These are phyloP conservation scores for Protophormia terraenovae DNA, from an alignment of 2,888 invertebrate species.

Conservation along the genomic window DNA sequence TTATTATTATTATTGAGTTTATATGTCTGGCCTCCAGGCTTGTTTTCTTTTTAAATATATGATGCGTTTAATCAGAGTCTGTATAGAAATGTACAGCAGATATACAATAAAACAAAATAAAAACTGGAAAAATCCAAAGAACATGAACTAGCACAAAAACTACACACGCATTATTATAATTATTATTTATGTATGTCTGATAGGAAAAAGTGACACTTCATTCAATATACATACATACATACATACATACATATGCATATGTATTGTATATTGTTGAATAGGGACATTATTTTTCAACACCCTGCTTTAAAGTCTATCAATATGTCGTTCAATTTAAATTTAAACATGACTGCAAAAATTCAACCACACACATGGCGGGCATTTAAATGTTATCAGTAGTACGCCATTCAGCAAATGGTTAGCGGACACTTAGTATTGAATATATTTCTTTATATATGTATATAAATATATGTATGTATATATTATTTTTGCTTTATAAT, in stretches of 20 bases:
- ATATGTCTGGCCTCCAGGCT: conserved; percentile 65
- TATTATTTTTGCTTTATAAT: conserved; percentile 38
- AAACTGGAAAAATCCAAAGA: background rate
- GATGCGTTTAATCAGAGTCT: conserved; percentile 58
- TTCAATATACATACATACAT: background rate
- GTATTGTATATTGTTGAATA: too few species aligned
- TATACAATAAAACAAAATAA: background rate
- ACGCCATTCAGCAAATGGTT: background rate
- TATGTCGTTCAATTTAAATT: background rate
- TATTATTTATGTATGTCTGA: too few species aligned
- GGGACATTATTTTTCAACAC: too few species aligned
- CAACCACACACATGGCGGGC: conserved; percentile 55
- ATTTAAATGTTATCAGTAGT: conserved; percentile 54
- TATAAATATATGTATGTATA: conserved; percentile 31
- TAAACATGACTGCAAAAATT: background rate
- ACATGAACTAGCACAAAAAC: background rate
- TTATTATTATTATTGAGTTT: too few species aligned
- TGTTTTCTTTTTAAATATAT: conserved; percentile 51
- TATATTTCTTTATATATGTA: background rate
- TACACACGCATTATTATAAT: background rate
- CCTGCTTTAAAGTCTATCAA: too few species aligned
- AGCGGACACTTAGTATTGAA: background rate
- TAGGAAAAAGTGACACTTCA: background rate
- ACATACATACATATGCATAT: background rate
- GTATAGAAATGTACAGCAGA: background rate